These are phyloP conservation scores for Macrosoma leucophasiata DNA, from an alignment of 2,888 invertebrate genomes.

Conservation along the genomic window DNA sequence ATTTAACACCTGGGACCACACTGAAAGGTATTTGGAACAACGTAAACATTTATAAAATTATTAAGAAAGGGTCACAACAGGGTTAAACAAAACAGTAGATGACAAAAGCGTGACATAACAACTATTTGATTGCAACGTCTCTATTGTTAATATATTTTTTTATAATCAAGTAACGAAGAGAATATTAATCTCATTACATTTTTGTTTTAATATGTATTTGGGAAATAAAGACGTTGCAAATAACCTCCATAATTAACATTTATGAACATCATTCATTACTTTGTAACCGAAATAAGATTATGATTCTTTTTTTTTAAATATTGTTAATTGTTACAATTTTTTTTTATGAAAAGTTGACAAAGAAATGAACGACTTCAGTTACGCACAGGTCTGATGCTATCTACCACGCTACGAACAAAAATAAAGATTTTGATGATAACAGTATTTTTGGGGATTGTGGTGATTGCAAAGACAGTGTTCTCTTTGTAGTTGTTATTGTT, in stretches of 20 bases:
- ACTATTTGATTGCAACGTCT: slow-evolving; percentile 45
- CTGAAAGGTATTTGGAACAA: slow-evolving; percentile 28
- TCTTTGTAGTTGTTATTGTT: too few relatives aligned
- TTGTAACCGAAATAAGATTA: too few relatives aligned
- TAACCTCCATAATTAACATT: slow-evolving; percentile 56
- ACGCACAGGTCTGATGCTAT: slow-evolving; percentile 57
- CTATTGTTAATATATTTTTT: slow-evolving; percentile 32
- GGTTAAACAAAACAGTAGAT: slow-evolving; percentile 66
- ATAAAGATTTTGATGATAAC: slow-evolving; percentile 14
- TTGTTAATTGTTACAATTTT: slow-evolving; percentile 13
- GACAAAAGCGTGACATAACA: slow-evolving; percentile 59
- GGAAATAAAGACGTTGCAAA: slow-evolving; percentile 49
- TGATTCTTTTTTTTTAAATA: slow-evolving; percentile 9
- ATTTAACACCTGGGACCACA: slow-evolving; percentile 68
- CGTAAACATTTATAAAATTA: slow-evolving; percentile 30
- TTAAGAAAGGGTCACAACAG: slow-evolving; percentile 47
- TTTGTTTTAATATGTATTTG: too few relatives aligned
- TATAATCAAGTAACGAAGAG: too few relatives aligned
- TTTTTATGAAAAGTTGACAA: too few relatives aligned
- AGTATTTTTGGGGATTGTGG: slow-evolving; percentile 8
- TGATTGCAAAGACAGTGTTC: slow-evolving; percentile 17
- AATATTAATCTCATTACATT: too few relatives aligned
- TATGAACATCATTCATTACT: slow-evolving; percentile 45
- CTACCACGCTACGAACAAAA: slow-evolving; percentile 35
- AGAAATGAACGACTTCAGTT: slow-evolving; percentile 65